Conservation (phyloP, 2,797 vertebrate genomes). For the Botia kubotai region DNA sequence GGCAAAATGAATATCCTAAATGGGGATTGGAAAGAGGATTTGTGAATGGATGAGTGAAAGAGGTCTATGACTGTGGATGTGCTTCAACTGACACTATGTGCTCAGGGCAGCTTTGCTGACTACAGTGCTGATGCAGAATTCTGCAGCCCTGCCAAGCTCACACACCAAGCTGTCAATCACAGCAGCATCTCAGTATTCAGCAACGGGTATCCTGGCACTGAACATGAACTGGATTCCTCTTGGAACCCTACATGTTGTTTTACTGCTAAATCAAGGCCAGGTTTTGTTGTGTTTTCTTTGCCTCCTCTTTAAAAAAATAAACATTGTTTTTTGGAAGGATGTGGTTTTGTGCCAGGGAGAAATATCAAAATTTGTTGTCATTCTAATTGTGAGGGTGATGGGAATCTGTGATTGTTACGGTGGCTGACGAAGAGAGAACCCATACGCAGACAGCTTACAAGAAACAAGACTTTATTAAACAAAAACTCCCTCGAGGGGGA, state of each 20-base stretch:
- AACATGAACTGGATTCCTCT: not conserved
- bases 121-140: constrained; percentile 13
- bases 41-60: not conserved
- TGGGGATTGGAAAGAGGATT: not conserved
- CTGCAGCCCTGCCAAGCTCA: constrained; percentile 24
- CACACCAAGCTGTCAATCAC: constrained; percentile 50
- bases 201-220: not conserved
- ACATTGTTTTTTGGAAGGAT: not conserved
- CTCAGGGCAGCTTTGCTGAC: constrained; percentile 36
- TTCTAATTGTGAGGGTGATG: too few relatives aligned
- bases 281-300: constrained; percentile 1
- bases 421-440: too few relatives aligned
- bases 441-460: too few relatives aligned
- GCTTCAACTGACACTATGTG: not conserved
- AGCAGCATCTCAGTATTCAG: constrained; percentile 31
- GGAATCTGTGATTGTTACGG: too few relatives aligned
- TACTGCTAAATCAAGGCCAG: constrained; percentile 4
- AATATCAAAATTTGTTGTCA: too few relatives aligned
- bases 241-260: constrained; percentile 1
- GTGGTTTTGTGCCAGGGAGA: not conserved
- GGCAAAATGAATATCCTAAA: constrained; percentile 3
- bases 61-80: constrained; percentile 33
- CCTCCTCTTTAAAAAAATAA: not conserved
- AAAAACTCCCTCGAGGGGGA: too few relatives aligned
- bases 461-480: too few relatives aligned